These are phyloP conservation scores for Eumacrocentrus americanus DNA, from an alignment of 2,888 invertebrate species.

Conservation along the genomic window DNA sequence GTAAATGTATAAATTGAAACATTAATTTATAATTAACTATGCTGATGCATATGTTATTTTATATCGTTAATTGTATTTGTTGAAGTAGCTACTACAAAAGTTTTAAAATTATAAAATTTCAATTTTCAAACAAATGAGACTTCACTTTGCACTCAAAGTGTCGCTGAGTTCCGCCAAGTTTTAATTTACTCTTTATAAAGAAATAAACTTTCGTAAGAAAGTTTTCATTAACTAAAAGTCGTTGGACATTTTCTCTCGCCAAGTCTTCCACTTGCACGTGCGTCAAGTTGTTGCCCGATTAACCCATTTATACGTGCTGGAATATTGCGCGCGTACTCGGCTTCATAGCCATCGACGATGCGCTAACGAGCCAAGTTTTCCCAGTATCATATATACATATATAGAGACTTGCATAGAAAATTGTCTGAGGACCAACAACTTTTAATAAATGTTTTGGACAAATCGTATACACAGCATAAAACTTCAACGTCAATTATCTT, in stretches of 20 bases:
- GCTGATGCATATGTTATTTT: too few relatives aligned
- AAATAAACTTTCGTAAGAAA: constrained; percentile 6
- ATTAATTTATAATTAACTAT: background rate
- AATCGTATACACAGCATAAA: too few relatives aligned
- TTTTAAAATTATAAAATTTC: too few relatives aligned
- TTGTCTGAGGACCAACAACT: too few relatives aligned
- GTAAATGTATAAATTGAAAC: background rate
- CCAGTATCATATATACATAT: too few relatives aligned
- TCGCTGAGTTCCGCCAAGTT: background rate
- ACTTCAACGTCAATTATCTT: too few relatives aligned
- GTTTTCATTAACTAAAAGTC: constrained; percentile 23
- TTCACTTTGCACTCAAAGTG: too few relatives aligned
- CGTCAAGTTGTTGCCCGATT: constrained; percentile 30
- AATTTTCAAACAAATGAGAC: too few relatives aligned
- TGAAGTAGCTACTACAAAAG: too few relatives aligned
- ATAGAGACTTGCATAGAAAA: too few relatives aligned
- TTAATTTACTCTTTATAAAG: constrained; percentile 3
- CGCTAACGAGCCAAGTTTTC: constrained; percentile 42
- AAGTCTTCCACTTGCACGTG: constrained; percentile 5
- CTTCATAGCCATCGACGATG: constrained; percentile 27
- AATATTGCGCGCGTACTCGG: background rate
- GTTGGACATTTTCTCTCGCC: background rate
- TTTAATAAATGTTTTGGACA: too few relatives aligned
- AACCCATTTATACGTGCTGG: constrained; percentile 31
- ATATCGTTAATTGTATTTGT: too few relatives aligned